These are phyloP conservation scores for Odocoileus hemionus DNA, from an alignment of 2,113 vertebrate genomes.

Conservation along the genomic window DNA sequence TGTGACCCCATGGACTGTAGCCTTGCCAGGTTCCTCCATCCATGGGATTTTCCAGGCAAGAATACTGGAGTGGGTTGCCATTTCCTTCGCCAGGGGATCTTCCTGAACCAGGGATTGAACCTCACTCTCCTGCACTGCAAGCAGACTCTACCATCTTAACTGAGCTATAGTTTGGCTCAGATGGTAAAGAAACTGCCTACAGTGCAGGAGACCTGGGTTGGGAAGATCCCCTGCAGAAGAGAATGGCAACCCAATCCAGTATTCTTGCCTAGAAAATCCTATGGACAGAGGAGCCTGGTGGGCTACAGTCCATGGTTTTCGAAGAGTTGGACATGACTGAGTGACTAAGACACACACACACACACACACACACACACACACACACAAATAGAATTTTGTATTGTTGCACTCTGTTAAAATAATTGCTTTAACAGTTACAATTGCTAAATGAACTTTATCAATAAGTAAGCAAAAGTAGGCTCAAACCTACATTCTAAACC, in stretches of 20 bases:
- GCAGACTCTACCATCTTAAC: not conserved
- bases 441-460: not conserved
- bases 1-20: not conserved
- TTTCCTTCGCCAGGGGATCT: not conserved
- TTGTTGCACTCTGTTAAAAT: not conserved
- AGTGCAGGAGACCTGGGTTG: not conserved
- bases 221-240: not conserved
- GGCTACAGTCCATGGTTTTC: not conserved
- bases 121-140: not conserved
- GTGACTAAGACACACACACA: not conserved
- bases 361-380: not conserved
- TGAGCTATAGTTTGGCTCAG: not conserved
- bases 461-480: not conserved
- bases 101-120: not conserved
- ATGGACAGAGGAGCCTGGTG: not conserved
- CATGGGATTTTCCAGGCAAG: not conserved
- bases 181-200: not conserved
- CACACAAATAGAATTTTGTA: not conserved
- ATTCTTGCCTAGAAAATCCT: not conserved
- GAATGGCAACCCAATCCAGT: not conserved
- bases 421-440: not conserved
- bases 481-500: not conserved
- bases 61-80: not conserved
- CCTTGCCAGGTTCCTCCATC: rapidly evolving
- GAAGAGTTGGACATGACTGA: not conserved